phyloP scores from a whole-genome alignment of 2,888 invertebrate species.

The Sarcophaga rosellei region DNA sequence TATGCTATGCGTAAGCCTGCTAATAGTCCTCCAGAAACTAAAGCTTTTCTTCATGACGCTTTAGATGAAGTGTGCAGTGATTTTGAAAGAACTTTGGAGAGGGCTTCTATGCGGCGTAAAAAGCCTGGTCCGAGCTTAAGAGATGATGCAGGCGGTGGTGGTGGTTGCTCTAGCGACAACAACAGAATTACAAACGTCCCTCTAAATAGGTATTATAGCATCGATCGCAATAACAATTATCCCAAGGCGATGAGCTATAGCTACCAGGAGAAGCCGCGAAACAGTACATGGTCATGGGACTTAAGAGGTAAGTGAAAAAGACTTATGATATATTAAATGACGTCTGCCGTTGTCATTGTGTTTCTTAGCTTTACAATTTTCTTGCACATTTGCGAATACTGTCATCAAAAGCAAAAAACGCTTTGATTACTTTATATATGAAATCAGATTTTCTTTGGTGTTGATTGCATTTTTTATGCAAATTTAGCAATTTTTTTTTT shows the following conservation, averaged over 20 bases:
- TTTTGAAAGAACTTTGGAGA: conserved; percentile 86
- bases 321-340: not conserved
- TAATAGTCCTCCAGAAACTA: conserved; percentile 79
- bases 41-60: conserved; percentile 81
- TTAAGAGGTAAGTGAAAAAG: conserved; percentile 74
- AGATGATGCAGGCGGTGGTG: conserved; percentile 54
- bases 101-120: conserved; percentile 81
- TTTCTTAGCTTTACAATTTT: conserved; percentile 18
- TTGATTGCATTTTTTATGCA: conserved; percentile 53
- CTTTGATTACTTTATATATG: conserved; percentile 38
- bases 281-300: conserved; percentile 65
- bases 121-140: conserved; percentile 70
- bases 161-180: conserved; percentile 42
- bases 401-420: no score
- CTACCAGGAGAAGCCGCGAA: conserved; percentile 68
- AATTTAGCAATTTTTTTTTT: conserved; percentile 41
- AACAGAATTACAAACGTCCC: conserved; percentile 36
- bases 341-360: conserved; percentile 10
- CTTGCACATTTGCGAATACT: conserved; percentile 28
- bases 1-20: conserved; percentile 70
- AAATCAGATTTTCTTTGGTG: conserved; percentile 41
- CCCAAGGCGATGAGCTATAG: conserved; percentile 61
- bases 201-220: conserved; percentile 65
- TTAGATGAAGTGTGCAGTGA: conserved; percentile 86
- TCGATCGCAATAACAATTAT: conserved; percentile 77